Evolutionary conservation across 2,888 invertebrate genomes (phyloP), one percentile per base, ranked within the genome.

Genomic region (Tiliacea aurago): DNA sequence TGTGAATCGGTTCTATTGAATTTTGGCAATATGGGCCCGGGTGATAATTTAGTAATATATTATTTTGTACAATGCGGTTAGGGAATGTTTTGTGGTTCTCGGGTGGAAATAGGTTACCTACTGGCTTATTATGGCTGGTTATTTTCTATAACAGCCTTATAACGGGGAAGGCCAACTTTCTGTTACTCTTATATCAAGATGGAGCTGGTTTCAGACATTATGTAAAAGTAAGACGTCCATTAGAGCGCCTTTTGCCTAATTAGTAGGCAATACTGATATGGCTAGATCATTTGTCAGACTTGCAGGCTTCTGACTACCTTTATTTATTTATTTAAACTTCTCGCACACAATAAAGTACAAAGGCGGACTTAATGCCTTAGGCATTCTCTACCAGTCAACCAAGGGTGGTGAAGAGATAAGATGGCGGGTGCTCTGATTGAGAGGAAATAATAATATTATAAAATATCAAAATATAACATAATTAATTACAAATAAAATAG

Each of bases 1-100:
- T 62, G n/a, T 10, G n/a, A 43, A 67, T 49, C 13, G 53, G 28
- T 47, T 58, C 72, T 65, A 80, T 80, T 83, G 78, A 80, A 73
- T 53, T 68, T 61, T 41, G 28, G 11, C 69, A 65, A 65, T 73
- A 69, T 65, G 68, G 68, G 18, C 59, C 53, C 4, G 33, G 43
- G 68, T 53, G 58, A 77, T 71, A 70, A 67, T 82, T 77, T 70
- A 49, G 70, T 53, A 59, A 63, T 77, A 70, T 67, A 79, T 81
- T 76, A 76, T 81, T 76, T 61, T 47, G 37, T 33, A 80, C 55
- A 78, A 78, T 68, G 77, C 66, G 23, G 62, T 37, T 49, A 28
- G 58, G 55, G 66, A 43, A 47, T 67, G 23, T 62, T 66, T 66
- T 55, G 64, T 45, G 82, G 64, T 37, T 15, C 7, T 4, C 33